A percentile compares a stretch with the other conserved stretches of the same genome.
phyloP scores from a whole-genome alignment of 2,888 invertebrate species.

The Autographa pulchrina region DNA sequence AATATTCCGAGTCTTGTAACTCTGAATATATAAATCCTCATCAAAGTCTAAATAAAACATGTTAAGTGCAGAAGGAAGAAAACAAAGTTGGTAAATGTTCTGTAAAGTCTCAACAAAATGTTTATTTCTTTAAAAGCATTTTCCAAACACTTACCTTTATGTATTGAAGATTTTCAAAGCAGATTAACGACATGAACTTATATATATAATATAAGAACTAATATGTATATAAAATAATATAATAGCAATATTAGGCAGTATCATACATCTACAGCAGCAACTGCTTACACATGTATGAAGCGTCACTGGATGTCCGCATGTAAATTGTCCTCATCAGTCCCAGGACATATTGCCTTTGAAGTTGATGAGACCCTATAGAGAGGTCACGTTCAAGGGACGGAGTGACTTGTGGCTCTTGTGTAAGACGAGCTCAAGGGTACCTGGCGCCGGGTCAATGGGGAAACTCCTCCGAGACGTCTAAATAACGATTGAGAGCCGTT shows the following conservation, averaged over 20 bases:
- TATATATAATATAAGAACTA: too few species aligned
- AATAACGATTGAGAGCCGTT: constrained; percentile 49
- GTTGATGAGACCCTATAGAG: constrained; percentile 57
- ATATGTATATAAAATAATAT: too few species aligned
- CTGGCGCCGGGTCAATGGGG: constrained; percentile 45
- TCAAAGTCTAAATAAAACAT: too few species aligned
- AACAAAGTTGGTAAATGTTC: background rate
- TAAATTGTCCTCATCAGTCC: constrained; percentile 54
- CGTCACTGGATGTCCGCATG: constrained; percentile 39
- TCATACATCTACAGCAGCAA: background rate
- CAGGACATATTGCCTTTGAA: constrained; percentile 56
- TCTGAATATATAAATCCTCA: background rate
- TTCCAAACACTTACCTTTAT: too few species aligned
- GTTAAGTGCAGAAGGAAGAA: too few species aligned
- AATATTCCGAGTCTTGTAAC: background rate
- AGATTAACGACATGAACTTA: too few species aligned
- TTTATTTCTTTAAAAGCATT: too few species aligned
- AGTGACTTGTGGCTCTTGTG: constrained; percentile 55
- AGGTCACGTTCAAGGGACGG: constrained; percentile 59
- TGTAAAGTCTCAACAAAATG: too few species aligned
- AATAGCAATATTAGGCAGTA: background rate
- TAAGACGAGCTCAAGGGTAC: constrained; percentile 52
- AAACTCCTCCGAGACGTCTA: constrained; percentile 47
- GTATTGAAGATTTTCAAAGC: too few species aligned
- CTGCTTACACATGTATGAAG: constrained; percentile 32